Evolutionary conservation across 1,140 invertebrate genomes (phyloP).

Genomic region (Drosophila orosa): DNA sequence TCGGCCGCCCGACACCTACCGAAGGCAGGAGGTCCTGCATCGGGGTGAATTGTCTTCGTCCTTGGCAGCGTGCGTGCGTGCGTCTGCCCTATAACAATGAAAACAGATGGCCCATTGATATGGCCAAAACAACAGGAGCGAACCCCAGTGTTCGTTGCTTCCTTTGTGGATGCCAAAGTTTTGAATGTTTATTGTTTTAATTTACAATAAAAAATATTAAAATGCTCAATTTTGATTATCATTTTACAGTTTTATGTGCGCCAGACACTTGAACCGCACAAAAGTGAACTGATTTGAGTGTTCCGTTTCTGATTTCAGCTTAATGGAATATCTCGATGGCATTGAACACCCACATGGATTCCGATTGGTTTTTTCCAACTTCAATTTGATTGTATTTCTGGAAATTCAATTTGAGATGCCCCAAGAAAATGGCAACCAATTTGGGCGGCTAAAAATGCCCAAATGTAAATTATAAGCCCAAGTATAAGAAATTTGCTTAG

Average conservation of each 20-base stretch:
- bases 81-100: constrained; percentile 73
- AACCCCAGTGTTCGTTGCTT: constrained; percentile 15
- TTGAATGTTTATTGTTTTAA: constrained; percentile 80
- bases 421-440: not conserved
- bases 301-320: constrained; percentile 36
- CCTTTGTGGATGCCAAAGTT: constrained; percentile 36
- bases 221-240: constrained; percentile 78
- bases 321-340: constrained; percentile 35
- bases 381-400: constrained; percentile 6
- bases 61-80: constrained; percentile 44
- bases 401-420: constrained; percentile 5
- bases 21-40: constrained; percentile 9
- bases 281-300: constrained; percentile 42
- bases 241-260: constrained; percentile 72
- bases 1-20: constrained; percentile 25
- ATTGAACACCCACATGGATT: constrained; percentile 9
- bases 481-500: not conserved
- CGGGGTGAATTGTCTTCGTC: constrained; percentile 35
- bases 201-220: constrained; percentile 81
- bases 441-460: not conserved
- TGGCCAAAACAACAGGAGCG: constrained; percentile 25
- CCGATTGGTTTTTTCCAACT: not conserved
- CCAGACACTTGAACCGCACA: constrained; percentile 51
- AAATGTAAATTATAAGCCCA: not conserved
- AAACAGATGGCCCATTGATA: constrained; percentile 76